Evolutionary conservation across 2,797 vertebrate genomes (phyloP).

Genomic region (Leuciscus waleckii): DNA sequence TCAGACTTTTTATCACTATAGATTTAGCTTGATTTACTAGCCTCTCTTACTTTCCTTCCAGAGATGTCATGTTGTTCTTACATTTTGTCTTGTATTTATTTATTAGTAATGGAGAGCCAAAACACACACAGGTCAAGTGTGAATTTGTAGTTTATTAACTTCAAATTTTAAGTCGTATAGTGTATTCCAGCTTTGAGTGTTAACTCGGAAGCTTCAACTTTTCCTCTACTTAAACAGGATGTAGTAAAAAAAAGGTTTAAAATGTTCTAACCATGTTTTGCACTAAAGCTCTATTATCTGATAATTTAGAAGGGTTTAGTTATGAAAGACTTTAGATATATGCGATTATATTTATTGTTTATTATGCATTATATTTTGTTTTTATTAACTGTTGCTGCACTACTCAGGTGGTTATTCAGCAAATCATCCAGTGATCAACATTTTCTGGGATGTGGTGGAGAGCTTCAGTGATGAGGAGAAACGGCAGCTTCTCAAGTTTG

Average conservation of each 20-base stretch:
- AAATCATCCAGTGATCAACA: slow-evolving; percentile 94
- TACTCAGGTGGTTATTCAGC: slow-evolving; percentile 90
- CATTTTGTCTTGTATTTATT: background rate
- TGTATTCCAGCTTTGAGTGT: background rate
- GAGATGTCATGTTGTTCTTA: background rate
- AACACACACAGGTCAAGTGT: background rate
- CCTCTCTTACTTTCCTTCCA: background rate
- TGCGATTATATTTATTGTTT: background rate
- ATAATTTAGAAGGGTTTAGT: background rate
- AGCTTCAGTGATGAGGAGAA: slow-evolving; percentile 97
- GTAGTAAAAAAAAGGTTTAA: background rate
- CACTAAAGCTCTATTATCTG: background rate
- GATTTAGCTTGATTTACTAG: background rate
- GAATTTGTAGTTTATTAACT: slow-evolving; percentile 2
- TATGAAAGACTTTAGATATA: background rate
- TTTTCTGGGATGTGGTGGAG: slow-evolving; percentile 97
- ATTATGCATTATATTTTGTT: background rate
- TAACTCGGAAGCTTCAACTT: background rate
- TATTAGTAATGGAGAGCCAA: background rate
- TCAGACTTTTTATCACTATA: background rate
- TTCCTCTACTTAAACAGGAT: background rate
- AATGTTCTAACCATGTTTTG: background rate
- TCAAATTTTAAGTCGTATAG: background rate
- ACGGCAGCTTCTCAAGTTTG: slow-evolving; percentile 94
- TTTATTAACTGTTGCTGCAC: background rate